Conservation (phyloP, 1,140 invertebrate species). For the Drosophila nigrodunni region DNA sequence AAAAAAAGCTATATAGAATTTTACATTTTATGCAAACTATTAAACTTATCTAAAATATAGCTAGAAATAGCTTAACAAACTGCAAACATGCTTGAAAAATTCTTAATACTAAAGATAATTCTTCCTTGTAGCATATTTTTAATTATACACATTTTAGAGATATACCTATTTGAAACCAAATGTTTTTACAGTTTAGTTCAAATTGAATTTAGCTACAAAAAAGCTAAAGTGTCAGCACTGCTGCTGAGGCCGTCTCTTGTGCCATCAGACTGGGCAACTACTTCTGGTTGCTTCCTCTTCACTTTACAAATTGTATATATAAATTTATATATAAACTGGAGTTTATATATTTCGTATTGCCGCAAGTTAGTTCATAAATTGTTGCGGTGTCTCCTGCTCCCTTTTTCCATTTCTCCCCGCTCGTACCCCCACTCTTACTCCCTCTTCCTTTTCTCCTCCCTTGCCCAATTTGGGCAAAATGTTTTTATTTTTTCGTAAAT, state of each 20-base stretch:
- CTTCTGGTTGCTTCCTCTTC: constrained; percentile 56
- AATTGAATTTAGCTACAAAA: too few relatives aligned
- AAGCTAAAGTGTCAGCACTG: constrained; percentile 20
- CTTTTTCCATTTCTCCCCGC: not conserved
- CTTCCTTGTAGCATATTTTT: too few relatives aligned
- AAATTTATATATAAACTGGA: constrained; percentile 35
- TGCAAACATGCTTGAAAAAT: too few relatives aligned
- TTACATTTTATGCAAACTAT: too few relatives aligned
- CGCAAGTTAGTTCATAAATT: constrained; percentile 81
- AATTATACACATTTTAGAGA: too few relatives aligned
- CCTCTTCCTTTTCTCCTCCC: not conserved
- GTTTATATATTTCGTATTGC: constrained; percentile 38
- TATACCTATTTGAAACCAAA: too few relatives aligned
- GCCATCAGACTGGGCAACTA: constrained; percentile 74
- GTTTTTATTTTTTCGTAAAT: constrained; percentile 9
- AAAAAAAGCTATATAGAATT: too few relatives aligned
- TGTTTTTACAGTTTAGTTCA: too few relatives aligned
- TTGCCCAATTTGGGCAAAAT: constrained; percentile 5
- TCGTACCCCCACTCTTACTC: not conserved
- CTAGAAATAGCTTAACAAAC: too few relatives aligned
- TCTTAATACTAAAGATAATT: too few relatives aligned
- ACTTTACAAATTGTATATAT: constrained; percentile 7
- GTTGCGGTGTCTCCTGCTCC: constrained; percentile 43
- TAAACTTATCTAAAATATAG: too few relatives aligned
- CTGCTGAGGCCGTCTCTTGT: constrained; percentile 24